Conservation (phyloP, 2,113 vertebrate species). For the Aptenodytes patagonicus region DNA sequence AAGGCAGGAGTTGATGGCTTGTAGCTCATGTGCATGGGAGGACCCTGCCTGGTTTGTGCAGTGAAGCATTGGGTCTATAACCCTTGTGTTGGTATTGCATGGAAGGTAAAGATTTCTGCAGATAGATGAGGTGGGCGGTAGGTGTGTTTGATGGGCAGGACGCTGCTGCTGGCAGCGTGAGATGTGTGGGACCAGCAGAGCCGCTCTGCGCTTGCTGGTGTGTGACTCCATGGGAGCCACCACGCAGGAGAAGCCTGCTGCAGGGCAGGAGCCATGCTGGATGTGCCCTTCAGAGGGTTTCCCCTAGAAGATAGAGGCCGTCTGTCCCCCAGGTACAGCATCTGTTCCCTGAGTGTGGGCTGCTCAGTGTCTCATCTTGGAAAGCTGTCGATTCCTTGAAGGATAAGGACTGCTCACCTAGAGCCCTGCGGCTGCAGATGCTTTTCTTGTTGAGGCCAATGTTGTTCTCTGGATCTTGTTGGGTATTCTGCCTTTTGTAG, state of each 20-base stretch:
- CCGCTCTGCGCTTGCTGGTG: not conserved
- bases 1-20: not conserved
- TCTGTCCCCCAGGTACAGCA: rapidly evolving
- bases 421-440: rapidly evolving
- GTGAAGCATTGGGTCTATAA: rapidly evolving
- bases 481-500: not conserved
- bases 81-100: too few relatives aligned
- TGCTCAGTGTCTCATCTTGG: not conserved
- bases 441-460: not conserved
- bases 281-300: not conserved
- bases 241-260: rapidly evolving
- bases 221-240: not conserved
- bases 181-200: not conserved
- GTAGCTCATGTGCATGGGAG: rapidly evolving
- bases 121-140: rapidly evolving
- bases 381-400: not conserved
- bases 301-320: not conserved
- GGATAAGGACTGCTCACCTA: not conserved
- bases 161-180: rapidly evolving
- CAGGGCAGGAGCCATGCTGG: not conserved
- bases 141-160: not conserved
- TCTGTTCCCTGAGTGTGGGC: not conserved
- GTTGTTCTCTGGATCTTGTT: not conserved
- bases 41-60: not conserved
- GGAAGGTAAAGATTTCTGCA: not conserved